Base-by-base conservation (phyloP, 2,888 invertebrate genomes). In the Agrotis segetum region DNA sequence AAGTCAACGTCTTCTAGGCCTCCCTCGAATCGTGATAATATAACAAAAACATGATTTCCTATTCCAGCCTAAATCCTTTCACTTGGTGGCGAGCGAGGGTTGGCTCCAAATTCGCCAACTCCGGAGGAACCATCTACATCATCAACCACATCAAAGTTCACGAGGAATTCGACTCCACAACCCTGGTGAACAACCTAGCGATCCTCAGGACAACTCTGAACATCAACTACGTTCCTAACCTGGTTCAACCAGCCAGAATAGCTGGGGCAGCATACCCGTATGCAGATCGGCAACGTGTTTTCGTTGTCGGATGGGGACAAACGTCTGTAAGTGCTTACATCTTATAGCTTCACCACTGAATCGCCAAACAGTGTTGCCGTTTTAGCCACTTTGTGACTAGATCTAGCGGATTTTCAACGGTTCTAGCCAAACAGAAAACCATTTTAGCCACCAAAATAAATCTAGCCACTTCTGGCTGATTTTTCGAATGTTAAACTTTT, bases 261-360 rank as follows among this genome's bases (percentile, higher is more conserved):
- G 89, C 89, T 4, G 95, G 94, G 0, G 73, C 85, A 0, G 88
- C 87, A 0, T 92, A 91, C 60, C 66, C 77, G 0, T 85, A 94
- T 24, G 62, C 67, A 1, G 83, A 73, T 7, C 89, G 89, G 49
- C 89, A 91, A 66, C 58, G 49, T 0, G 89, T 95, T 0, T 81
- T 71, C 69, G 95, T 92, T 58, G 91, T 94, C 52, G 95, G 95
- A 67, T 95, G 94, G 94, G 95, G 95, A 3, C 89, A 87, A 9
- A 85, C 85, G 1, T 86, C 89, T 62, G 94, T 94, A 83, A 91
- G 89, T 34, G 29, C 47, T 2, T 47, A 49, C n/a, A n/a, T 55
- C n/a, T n/a, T 55, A n/a, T n/a, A n/a, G n/a, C n/a, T n/a, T n/a
- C n/a, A n/a, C n/a, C n/a, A n/a, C n/a, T n/a, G n/a, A n/a, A n/a